phyloP scores from a whole-genome alignment of 2,888 invertebrate species.

The Xanthorhoe spadicearia region DNA sequence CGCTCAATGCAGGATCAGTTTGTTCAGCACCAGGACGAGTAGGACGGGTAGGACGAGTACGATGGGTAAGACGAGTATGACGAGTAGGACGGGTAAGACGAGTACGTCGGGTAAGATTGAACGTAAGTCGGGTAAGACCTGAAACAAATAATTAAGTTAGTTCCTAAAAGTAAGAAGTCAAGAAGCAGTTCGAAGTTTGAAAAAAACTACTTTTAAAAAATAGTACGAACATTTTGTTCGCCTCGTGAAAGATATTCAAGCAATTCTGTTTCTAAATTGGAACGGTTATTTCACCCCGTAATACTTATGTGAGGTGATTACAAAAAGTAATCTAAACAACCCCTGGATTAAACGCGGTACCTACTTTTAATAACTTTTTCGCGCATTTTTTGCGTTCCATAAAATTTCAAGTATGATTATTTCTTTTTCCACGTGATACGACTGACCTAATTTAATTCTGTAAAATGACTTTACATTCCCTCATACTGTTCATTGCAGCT shows the following conservation, averaged over 20 bases:
- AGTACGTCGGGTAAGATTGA: conserved; percentile 38
- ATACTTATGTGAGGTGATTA: conserved; percentile 37
- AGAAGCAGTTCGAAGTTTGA: neutral
- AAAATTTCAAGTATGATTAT: conserved; percentile 31
- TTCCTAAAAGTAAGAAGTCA: neutral
- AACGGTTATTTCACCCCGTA: conserved; percentile 23
- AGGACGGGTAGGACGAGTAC: conserved; percentile 46
- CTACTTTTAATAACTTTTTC: conserved; percentile 36
- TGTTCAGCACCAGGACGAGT: conserved; percentile 50
- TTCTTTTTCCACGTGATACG: conserved; percentile 23
- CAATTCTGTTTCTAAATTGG: conserved; percentile 14
- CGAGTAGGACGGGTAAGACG: conserved; percentile 45
- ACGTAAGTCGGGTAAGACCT: conserved; percentile 44
- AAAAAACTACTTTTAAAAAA: neutral
- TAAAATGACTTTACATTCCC: conserved; percentile 15
- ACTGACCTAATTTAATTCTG: conserved; percentile 11
- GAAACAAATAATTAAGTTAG: conserved; percentile 39
- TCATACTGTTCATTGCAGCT: neutral
- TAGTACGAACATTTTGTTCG: neutral
- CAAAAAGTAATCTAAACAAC: conserved; percentile 38
- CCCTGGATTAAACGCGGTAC: conserved; percentile 35
- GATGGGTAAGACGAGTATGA: conserved; percentile 47
- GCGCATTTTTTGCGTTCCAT: conserved; percentile 26
- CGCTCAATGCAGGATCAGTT: conserved; percentile 18
- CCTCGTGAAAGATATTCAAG: conserved; percentile 4